Evolutionary conservation across 2,797 vertebrate species (phyloP).

Genomic region (Leptoclinus maculatus): DNA sequence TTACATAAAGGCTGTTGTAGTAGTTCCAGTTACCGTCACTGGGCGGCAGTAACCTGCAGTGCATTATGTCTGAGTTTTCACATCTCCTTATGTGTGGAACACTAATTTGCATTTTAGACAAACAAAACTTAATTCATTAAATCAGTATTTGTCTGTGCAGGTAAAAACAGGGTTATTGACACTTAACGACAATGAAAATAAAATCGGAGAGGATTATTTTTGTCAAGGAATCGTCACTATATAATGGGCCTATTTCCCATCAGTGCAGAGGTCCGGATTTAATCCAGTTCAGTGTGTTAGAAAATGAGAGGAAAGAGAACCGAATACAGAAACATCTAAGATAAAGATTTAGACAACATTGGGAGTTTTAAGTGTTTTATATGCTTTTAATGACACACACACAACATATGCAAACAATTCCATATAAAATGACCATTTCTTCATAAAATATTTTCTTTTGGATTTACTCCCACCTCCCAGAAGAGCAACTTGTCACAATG

Average conservation of each 20-base stretch:
- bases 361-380: conserved; percentile 9
- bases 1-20: neutral
- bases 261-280: neutral
- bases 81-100: neutral
- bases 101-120: neutral
- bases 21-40: conserved; percentile 23
- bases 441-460: conserved; percentile 56
- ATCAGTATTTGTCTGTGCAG: neutral
- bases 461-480: conserved; percentile 12
- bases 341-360: neutral
- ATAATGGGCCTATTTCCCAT: neutral
- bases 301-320: neutral
- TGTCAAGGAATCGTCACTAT: neutral
- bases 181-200: neutral
- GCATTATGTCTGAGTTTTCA: no score
- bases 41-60: conserved; percentile 24
- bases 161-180: neutral
- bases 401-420: conserved; percentile 39
- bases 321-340: no score
- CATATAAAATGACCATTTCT: conserved; percentile 62
- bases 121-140: neutral
- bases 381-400: conserved; percentile 51
- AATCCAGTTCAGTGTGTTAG: neutral
- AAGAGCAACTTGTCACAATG: conserved; percentile 43
- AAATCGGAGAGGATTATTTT: neutral